Percentiles rank a stretch among this genome's conserved stretches.
phyloP scores from a whole-genome alignment of 2,113 vertebrate species.

The Calyptommatus sinebrachiatus region DNA sequence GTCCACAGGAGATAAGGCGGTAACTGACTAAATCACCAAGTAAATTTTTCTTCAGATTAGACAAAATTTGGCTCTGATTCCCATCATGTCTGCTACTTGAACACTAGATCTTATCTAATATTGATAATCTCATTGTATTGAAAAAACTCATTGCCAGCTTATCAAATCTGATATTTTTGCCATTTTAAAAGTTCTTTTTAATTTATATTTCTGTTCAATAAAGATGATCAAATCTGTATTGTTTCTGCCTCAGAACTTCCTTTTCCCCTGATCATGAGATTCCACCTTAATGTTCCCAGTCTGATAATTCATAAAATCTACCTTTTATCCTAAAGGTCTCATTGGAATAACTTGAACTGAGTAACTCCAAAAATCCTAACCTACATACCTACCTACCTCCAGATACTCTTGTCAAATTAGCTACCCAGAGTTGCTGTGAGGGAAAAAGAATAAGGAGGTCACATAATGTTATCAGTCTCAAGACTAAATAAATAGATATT shows the following conservation, averaged over 20 bases:
- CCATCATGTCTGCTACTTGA: slow-evolving; percentile 15
- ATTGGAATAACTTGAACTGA: slow-evolving; percentile 24
- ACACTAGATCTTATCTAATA: slow-evolving; percentile 23
- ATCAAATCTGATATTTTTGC: too few relatives aligned
- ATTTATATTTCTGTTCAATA: too few relatives aligned
- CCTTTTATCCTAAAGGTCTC: slow-evolving; percentile 27
- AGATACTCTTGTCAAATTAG: background rate
- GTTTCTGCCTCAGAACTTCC: too few relatives aligned
- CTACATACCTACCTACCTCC: too few relatives aligned
- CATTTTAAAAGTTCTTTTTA: too few relatives aligned
- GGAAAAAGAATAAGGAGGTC: too few relatives aligned
- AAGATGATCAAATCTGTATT: too few relatives aligned
- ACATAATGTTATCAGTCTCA: background rate
- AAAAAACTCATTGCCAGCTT: background rate
- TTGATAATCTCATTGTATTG: slow-evolving; percentile 21
- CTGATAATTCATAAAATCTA: too few relatives aligned
- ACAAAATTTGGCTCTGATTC: slow-evolving; percentile 11
- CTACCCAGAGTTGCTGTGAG: too few relatives aligned
- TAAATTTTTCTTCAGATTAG: slow-evolving; percentile 34
- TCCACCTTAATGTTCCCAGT: too few relatives aligned
- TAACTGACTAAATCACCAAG: background rate
- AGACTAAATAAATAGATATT: too few relatives aligned
- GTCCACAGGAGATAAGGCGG: background rate
- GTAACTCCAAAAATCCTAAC: too few relatives aligned
- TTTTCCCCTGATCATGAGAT: slow-evolving; percentile 11